Conservation (phyloP, 2,113 vertebrate genomes). For the Lipophrys pholis region DNA sequence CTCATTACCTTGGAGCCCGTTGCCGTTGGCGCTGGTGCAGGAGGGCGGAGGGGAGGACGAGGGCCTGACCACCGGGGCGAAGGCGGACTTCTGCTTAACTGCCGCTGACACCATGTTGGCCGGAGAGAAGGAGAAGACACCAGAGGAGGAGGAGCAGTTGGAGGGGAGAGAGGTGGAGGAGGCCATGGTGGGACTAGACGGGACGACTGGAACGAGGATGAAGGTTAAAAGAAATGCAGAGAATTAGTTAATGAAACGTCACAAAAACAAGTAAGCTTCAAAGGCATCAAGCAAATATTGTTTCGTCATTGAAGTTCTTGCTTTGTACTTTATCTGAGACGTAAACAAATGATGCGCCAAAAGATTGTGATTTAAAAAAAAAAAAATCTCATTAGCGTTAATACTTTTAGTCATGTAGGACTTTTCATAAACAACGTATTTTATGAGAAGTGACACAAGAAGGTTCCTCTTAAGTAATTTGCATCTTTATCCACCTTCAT, state of each 20-base stretch:
- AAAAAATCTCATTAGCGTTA: neutral
- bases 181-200: conserved; percentile 98
- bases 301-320: conserved; percentile 2
- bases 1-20: conserved; percentile 95
- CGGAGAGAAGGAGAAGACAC: conserved; percentile 99
- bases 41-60: conserved; percentile 96
- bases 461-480: neutral
- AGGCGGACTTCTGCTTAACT: conserved; percentile 99
- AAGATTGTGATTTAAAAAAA: neutral
- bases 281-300: neutral
- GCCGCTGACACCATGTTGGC: conserved; percentile 99
- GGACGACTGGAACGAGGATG: conserved; percentile 86
- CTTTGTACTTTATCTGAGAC: neutral
- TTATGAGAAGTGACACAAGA: conserved; percentile 2
- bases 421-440: neutral
- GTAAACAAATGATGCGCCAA: neutral
- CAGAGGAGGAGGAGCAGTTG: conserved; percentile 97
- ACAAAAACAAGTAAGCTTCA: neutral
- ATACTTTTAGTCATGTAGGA: neutral
- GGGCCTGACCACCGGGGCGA: conserved; percentile 96
- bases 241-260: neutral
- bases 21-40: conserved; percentile 97
- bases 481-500: neutral
- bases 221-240: neutral
- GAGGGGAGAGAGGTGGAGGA: conserved; percentile 97